Conservation (phyloP, 2,797 vertebrate genomes). For the Yasuhikotakia modesta region DNA sequence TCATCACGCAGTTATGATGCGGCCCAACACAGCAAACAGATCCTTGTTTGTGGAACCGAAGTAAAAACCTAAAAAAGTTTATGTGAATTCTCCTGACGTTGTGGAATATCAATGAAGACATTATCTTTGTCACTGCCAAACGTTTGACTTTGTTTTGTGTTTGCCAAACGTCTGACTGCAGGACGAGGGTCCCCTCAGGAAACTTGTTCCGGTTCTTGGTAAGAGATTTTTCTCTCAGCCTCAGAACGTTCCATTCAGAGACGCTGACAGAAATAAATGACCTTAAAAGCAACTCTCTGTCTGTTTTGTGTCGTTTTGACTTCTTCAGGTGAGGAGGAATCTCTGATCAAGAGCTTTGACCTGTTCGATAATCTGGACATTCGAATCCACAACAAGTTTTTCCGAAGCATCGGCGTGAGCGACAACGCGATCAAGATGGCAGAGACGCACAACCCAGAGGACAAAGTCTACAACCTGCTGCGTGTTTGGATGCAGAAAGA, state of each 20-base stretch:
- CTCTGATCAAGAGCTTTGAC: constrained; percentile 80
- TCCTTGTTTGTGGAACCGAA: not conserved
- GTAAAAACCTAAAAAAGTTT: not conserved
- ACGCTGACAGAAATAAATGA: not conserved
- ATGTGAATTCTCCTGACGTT: no score
- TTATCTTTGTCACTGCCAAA: no score
- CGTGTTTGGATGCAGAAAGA: constrained; percentile 81
- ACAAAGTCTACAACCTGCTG: constrained; percentile 82
- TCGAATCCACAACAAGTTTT: constrained; percentile 81
- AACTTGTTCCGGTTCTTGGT: constrained; percentile 74
- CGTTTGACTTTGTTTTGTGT: no score
- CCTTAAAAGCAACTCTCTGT: no score
- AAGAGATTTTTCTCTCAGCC: constrained; percentile 48
- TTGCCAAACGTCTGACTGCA: constrained; percentile 35
- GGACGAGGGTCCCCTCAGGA: constrained; percentile 73
- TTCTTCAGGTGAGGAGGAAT: constrained; percentile 73
- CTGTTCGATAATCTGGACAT: constrained; percentile 78
- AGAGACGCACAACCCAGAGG: constrained; percentile 65
- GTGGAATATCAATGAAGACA: not conserved
- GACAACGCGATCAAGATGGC: constrained; percentile 80
- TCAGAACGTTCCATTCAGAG: not conserved
- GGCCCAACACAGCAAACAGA: not conserved
- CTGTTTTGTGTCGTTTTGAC: no score
- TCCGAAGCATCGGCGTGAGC: constrained; percentile 77
- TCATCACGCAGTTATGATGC: not conserved